These are phyloP conservation scores for Nomada ruficornis DNA, from an alignment of 2,888 invertebrate species.

Conservation along the genomic window DNA sequence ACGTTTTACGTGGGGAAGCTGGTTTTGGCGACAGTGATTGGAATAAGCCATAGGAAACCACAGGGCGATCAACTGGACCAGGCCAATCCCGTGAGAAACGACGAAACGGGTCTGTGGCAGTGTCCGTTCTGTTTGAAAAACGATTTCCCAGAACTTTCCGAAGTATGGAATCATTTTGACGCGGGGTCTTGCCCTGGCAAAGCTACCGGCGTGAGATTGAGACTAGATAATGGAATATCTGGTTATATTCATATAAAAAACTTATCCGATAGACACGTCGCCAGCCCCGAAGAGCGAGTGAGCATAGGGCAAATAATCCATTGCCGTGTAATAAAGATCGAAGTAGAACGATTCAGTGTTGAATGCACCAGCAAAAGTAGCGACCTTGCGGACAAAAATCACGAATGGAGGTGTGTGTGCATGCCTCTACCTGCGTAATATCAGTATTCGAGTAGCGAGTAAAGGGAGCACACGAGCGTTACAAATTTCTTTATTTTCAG, in stretches of 20 bases:
- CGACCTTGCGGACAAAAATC: conserved; percentile 95
- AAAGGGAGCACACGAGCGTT: neutral
- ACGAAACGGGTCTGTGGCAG: conserved; percentile 97
- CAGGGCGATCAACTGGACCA: conserved; percentile 97
- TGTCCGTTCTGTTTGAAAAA: conserved; percentile 98
- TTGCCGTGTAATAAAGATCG: conserved; percentile 96
- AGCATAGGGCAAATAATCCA: conserved; percentile 93
- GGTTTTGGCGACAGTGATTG: conserved; percentile 92
- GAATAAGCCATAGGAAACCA: conserved; percentile 94
- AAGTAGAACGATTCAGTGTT: conserved; percentile 96
- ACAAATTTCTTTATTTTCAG: conserved; percentile 70
- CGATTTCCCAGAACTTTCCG: conserved; percentile 97
- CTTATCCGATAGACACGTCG: conserved; percentile 96
- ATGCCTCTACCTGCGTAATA: neutral
- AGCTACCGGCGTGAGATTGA: conserved; percentile 95
- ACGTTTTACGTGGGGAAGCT: conserved; percentile 96
- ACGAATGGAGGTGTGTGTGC: conserved; percentile 89
- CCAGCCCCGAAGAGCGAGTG: conserved; percentile 96
- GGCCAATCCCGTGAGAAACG: conserved; percentile 97
- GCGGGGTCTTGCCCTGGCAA: conserved; percentile 98
- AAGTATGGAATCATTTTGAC: conserved; percentile 99
- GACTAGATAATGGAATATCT: conserved; percentile 96
- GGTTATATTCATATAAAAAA: conserved; percentile 98
- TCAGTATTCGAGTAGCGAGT: neutral
- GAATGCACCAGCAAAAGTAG: conserved; percentile 97